Conservation (phyloP, 2,888 invertebrate species). For the Achlya flavicornis region DNA sequence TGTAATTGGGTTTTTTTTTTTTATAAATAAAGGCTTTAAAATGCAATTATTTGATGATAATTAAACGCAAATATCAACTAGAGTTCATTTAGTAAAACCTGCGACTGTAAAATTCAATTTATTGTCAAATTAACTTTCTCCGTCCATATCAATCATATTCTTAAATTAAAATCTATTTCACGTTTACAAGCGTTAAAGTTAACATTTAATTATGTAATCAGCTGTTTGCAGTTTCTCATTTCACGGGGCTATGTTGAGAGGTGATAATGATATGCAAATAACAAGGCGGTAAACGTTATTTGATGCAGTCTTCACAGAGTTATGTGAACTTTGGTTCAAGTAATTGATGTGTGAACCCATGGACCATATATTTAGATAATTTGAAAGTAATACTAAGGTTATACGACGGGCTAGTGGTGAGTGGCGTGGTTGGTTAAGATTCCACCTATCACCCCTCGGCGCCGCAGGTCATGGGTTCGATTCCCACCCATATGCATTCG, state of each 20-base stretch:
- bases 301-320: not conserved
- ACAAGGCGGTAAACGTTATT: constrained; percentile 23
- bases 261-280: constrained; percentile 21
- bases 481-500: too few relatives aligned
- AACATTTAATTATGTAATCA: constrained; percentile 10
- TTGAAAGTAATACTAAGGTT: not conserved
- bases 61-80: not conserved
- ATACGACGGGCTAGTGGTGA: too few relatives aligned
- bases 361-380: not conserved
- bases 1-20: too few relatives aligned
- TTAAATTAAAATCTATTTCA: constrained; percentile 10
- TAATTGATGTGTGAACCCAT: constrained; percentile 1
- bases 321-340: not conserved
- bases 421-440: too few relatives aligned
- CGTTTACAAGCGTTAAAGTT: not conserved
- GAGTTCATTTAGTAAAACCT: not conserved
- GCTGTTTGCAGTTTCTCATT: constrained; percentile 10
- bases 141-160: constrained; percentile 4
- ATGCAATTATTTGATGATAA: not conserved
- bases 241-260: constrained; percentile 11
- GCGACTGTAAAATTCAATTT: constrained; percentile 6
- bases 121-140: constrained; percentile 13
- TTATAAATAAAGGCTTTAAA: too few relatives aligned
- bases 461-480: too few relatives aligned
- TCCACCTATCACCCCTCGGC: too few relatives aligned